Percentiles rank a stretch among this genome's conserved stretches.
phyloP scores from a whole-genome alignment of 2,888 invertebrate species.

The Drosophila rubida region DNA sequence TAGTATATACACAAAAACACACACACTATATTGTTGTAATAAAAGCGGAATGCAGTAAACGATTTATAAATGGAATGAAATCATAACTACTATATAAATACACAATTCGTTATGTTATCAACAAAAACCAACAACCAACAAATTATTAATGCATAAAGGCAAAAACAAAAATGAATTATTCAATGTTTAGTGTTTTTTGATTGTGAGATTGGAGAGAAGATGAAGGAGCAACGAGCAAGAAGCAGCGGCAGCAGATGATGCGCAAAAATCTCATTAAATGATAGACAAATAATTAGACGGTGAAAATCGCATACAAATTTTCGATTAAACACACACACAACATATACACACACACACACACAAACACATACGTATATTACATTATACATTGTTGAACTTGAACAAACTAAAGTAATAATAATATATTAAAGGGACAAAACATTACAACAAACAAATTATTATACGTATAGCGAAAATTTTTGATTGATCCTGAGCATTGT shows the following conservation, averaged over 20 bases:
- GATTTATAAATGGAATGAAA: slow-evolving; percentile 51
- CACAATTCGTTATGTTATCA: slow-evolving; percentile 66
- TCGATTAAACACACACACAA: slow-evolving; percentile 31
- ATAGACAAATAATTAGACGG: slow-evolving; percentile 77
- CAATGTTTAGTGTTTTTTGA: slow-evolving; percentile 76
- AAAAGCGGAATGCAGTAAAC: slow-evolving; percentile 47
- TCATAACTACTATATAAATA: slow-evolving; percentile 49
- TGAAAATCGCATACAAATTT: slow-evolving; percentile 56
- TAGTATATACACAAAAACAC: slow-evolving; percentile 64
- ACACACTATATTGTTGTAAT: slow-evolving; percentile 78
- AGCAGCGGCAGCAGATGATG: slow-evolving; percentile 5
- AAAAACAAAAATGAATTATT: slow-evolving; percentile 44
- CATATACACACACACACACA: slow-evolving; percentile 1
- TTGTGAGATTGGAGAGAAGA: slow-evolving; percentile 45
- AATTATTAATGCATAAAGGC: slow-evolving; percentile 66
- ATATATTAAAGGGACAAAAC: slow-evolving; percentile 52
- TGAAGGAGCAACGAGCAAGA: slow-evolving; percentile 1
- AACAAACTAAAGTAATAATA: slow-evolving; percentile 54
- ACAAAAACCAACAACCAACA: slow-evolving; percentile 27
- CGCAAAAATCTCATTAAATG: slow-evolving; percentile 75
- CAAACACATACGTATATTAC: slow-evolving; percentile 5
- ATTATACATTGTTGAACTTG: slow-evolving; percentile 71
- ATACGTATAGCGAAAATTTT: slow-evolving; percentile 69
- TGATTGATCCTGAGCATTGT: slow-evolving; percentile 66
- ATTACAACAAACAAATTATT: slow-evolving; percentile 61